Conservation (phyloP, 1,140 invertebrate species). For the Onthophagus taurus region DNA sequence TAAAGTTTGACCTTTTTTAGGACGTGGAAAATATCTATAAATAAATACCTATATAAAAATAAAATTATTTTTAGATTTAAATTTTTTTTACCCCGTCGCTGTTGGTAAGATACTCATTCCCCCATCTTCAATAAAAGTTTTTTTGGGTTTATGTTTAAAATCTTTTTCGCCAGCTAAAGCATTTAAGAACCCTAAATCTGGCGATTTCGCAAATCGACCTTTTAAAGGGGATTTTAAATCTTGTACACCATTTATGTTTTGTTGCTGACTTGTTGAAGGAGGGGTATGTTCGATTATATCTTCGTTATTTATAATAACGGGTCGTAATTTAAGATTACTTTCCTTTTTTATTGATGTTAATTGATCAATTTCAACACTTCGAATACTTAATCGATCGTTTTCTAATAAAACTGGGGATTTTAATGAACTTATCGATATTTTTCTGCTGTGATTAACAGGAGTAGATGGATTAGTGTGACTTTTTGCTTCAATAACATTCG, state of each 20-base stretch:
- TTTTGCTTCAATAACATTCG: conserved; percentile 9
- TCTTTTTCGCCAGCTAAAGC: conserved; percentile 45
- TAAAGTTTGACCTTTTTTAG: conserved; percentile 63
- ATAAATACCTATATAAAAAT: conserved; percentile 1
- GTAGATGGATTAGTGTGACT: conserved; percentile 32
- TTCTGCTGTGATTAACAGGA: conserved; percentile 20
- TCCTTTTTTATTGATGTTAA: background rate
- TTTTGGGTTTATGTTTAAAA: conserved; percentile 42
- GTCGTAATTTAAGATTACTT: conserved; percentile 18
- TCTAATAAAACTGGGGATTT: background rate
- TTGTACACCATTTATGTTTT: conserved; percentile 8
- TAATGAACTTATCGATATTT: background rate
- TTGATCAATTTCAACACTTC: background rate
- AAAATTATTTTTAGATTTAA: background rate
- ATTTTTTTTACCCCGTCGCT: conserved; percentile 38
- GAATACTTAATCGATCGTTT: background rate
- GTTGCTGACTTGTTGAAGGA: background rate
- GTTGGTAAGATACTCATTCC: conserved; percentile 47
- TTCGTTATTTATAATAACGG: conserved; percentile 30
- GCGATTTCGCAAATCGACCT: conserved; percentile 14
- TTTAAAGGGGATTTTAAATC: conserved; percentile 11
- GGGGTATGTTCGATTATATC: conserved; percentile 33
- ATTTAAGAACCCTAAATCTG: conserved; percentile 32
- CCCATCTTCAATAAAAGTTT: conserved; percentile 55
- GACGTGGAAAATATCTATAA: conserved; percentile 47